These are phyloP conservation scores for Pseudochaenichthys georgianus DNA, from an alignment of 2,797 vertebrate genomes.

Conservation along the genomic window DNA sequence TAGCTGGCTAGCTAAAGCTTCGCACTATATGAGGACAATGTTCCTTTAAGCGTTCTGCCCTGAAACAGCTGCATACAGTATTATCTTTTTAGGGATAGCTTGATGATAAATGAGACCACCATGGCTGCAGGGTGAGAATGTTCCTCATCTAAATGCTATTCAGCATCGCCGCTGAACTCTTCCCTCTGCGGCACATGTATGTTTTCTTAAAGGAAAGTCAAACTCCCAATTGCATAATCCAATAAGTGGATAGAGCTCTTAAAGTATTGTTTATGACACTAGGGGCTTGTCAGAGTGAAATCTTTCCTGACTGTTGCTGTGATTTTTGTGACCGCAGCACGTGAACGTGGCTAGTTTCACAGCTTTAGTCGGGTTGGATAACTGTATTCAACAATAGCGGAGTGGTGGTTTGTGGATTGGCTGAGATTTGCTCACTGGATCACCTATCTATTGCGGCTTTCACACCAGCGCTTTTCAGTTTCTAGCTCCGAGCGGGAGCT, in stretches of 20 bases:
- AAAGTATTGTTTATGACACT: constrained; percentile 48
- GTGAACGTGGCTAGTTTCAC: constrained; percentile 71
- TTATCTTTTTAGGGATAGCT: constrained; percentile 12
- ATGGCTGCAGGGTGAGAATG: constrained; percentile 19
- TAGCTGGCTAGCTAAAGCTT: not conserved
- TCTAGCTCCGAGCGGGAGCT: too few relatives aligned
- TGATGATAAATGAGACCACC: constrained; percentile 27
- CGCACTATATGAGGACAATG: not conserved
- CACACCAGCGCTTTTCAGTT: too few relatives aligned
- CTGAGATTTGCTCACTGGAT: constrained; percentile 61
- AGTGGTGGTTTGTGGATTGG: constrained; percentile 62
- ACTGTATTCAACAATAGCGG: constrained; percentile 70
- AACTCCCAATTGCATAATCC: constrained; percentile 40
- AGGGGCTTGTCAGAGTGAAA: constrained; percentile 41
- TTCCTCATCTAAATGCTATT: constrained; percentile 16
- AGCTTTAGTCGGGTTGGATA: constrained; percentile 60
- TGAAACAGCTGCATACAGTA: constrained; percentile 26
- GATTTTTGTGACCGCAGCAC: constrained; percentile 48
- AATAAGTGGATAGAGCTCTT: constrained; percentile 35
- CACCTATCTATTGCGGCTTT: too few relatives aligned
- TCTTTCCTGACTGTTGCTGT: constrained; percentile 48
- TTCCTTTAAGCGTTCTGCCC: constrained; percentile 2
- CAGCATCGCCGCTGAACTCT: constrained; percentile 21
- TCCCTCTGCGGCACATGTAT: constrained; percentile 25
- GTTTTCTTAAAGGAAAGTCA: constrained; percentile 35